A percentile compares a stretch with the other conserved stretches of the same genome.
These are phyloP conservation scores for Gnatocerus cornutus DNA, from an alignment of 2,888 invertebrate genomes.

Conservation along the genomic window DNA sequence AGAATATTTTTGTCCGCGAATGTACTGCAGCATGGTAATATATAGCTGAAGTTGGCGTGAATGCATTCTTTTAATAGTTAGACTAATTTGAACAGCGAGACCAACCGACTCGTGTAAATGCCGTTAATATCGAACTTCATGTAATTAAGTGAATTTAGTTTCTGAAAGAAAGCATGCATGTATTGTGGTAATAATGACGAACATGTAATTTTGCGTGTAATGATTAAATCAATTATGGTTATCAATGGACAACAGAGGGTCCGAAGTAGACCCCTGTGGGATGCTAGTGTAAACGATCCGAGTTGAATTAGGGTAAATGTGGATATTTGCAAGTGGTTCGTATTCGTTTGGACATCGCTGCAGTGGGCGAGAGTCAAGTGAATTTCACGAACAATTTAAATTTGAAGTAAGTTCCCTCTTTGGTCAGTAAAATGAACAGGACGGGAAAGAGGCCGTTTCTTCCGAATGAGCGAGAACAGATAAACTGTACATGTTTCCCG, in stretches of 20 bases:
- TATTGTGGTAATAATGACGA: slow-evolving; percentile 25
- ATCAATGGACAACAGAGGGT: background rate
- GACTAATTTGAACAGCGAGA: slow-evolving; percentile 44
- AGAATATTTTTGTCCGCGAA: slow-evolving; percentile 35
- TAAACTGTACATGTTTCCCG: slow-evolving; percentile 49
- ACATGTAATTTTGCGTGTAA: slow-evolving; percentile 31
- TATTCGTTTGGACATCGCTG: slow-evolving; percentile 18
- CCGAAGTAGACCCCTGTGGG: slow-evolving; percentile 5
- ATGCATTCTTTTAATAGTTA: slow-evolving; percentile 52
- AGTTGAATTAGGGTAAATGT: slow-evolving; percentile 43
- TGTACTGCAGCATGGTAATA: slow-evolving; percentile 50
- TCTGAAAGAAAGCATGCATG: slow-evolving; percentile 53
- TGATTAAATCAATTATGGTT: slow-evolving; percentile 27
- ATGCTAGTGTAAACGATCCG: slow-evolving; percentile 11
- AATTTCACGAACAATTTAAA: slow-evolving; percentile 59
- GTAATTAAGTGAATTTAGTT: slow-evolving; percentile 57
- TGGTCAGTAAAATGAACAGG: slow-evolving; percentile 49
- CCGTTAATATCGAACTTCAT: slow-evolving; percentile 54
- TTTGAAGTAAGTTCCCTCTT: slow-evolving; percentile 53
- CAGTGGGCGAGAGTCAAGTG: slow-evolving; percentile 52
- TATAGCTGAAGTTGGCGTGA: slow-evolving; percentile 55
- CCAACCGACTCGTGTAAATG: slow-evolving; percentile 54
- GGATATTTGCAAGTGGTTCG: slow-evolving; percentile 38
- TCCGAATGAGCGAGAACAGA: slow-evolving; percentile 50
- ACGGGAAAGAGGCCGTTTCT: slow-evolving; percentile 45